These are phyloP conservation scores for Leptobrachium ailaonicum DNA, from an alignment of 2,113 vertebrate species.

Conservation along the genomic window DNA sequence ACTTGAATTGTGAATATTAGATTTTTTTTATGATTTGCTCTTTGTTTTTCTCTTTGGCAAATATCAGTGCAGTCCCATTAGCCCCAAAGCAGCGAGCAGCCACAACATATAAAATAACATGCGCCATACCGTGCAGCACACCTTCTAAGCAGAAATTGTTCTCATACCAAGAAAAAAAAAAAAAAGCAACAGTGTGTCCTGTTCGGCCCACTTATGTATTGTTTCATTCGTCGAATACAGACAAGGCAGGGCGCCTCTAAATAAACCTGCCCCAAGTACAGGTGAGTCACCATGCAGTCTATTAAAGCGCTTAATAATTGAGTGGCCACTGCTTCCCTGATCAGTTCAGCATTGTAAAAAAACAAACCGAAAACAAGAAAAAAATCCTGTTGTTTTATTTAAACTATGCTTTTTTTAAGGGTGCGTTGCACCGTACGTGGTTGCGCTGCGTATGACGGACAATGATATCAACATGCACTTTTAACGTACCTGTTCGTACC, in stretches of 20 bases:
- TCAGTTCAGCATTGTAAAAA: neutral
- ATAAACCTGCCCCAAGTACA: neutral
- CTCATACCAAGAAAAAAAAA: neutral
- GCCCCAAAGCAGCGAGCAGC: constrained; percentile 28
- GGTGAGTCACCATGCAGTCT: constrained; percentile 14
- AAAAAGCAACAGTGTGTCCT: neutral
- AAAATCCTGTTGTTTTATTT: neutral
- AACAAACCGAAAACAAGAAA: neutral
- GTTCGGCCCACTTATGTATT: neutral
- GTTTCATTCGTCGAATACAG: neutral
- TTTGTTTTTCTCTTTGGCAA: neutral
- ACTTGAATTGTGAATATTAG: neutral
- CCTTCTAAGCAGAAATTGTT: constrained; percentile 21
- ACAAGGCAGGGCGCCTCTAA: neutral
- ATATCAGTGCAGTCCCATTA: neutral
- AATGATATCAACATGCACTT: constrained; percentile 70
- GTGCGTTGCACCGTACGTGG: neutral
- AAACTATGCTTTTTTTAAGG: neutral
- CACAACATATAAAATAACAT: constrained; percentile 17
- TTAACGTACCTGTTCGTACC: constrained; percentile 73
- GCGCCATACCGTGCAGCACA: constrained; percentile 24
- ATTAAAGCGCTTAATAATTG: neutral
- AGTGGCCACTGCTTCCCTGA: neutral
- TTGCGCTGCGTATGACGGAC: neutral
- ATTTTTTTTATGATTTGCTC: neutral